phyloP scores from a whole-genome alignment of 2,113 vertebrate genomes.

The Syrmaticus mikado region DNA sequence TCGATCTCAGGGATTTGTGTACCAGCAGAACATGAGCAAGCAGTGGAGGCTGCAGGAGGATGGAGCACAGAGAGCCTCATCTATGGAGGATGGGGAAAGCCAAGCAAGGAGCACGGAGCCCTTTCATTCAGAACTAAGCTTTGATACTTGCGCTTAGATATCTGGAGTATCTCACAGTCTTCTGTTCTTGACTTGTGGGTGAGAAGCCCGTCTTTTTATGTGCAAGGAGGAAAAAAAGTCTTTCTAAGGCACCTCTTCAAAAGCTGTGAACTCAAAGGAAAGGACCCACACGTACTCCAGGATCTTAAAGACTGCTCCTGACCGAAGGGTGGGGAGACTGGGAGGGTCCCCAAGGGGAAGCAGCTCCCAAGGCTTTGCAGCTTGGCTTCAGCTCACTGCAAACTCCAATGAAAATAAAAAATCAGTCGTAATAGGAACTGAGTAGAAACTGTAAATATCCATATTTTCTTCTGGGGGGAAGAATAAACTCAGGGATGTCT shows the following conservation, averaged over 20 bases:
- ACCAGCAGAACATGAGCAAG: neutral
- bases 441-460: neutral
- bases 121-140: neutral
- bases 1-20: rapidly evolving
- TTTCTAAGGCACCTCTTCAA: neutral
- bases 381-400: neutral
- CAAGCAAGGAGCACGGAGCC: rapidly evolving
- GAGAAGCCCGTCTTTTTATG: neutral
- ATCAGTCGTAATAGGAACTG: neutral
- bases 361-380: neutral
- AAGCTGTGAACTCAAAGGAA: neutral
- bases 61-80: neutral
- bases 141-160: neutral
- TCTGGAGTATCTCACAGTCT: neutral
- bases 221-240: neutral
- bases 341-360: neutral
- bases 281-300: rapidly evolving
- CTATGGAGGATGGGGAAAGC: neutral
- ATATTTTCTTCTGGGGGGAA: neutral
- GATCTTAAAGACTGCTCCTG: neutral
- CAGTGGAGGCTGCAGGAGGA: neutral
- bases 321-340: neutral
- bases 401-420: neutral
- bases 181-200: neutral
- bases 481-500: no score